Percentiles rank a stretch among this genome's conserved stretches.
These are phyloP conservation scores for Cariama cristata DNA, from an alignment of 2,113 vertebrate genomes.

Conservation along the genomic window DNA sequence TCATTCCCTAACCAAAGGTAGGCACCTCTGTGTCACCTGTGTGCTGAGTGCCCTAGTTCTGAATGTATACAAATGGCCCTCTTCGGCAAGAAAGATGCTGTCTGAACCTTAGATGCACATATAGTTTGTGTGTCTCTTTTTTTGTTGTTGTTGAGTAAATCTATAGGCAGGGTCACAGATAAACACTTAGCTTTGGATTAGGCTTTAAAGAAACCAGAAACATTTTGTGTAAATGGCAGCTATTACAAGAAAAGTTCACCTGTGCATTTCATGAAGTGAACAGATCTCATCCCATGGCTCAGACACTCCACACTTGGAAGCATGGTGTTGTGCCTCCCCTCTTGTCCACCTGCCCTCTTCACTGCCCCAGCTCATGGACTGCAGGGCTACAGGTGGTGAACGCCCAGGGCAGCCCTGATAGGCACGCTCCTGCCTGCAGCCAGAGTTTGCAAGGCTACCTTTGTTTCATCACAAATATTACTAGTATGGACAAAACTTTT, in stretches of 20 bases:
- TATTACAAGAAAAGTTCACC: background rate
- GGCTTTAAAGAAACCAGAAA: background rate
- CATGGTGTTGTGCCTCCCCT: background rate
- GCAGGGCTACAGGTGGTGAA: background rate
- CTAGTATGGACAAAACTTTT: background rate
- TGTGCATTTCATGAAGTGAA: background rate
- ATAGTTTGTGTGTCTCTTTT: background rate
- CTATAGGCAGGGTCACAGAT: background rate
- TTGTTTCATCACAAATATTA: background rate
- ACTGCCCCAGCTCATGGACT: background rate
- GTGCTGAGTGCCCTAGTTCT: background rate
- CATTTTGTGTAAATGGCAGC: background rate
- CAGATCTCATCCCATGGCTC: background rate
- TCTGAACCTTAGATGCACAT: background rate
- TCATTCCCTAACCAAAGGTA: constrained; percentile 96
- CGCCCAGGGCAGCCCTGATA: accelerated
- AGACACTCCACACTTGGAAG: background rate
- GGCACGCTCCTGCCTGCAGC: background rate
- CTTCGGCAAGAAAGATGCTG: background rate
- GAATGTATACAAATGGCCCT: background rate
- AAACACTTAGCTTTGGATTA: background rate
- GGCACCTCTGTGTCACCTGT: background rate
- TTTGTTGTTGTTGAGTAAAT: background rate
- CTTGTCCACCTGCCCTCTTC: background rate
- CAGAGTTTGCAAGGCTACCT: background rate